Conservation (phyloP, 1,140 invertebrate genomes). For the Bombus cullumanus region DNA sequence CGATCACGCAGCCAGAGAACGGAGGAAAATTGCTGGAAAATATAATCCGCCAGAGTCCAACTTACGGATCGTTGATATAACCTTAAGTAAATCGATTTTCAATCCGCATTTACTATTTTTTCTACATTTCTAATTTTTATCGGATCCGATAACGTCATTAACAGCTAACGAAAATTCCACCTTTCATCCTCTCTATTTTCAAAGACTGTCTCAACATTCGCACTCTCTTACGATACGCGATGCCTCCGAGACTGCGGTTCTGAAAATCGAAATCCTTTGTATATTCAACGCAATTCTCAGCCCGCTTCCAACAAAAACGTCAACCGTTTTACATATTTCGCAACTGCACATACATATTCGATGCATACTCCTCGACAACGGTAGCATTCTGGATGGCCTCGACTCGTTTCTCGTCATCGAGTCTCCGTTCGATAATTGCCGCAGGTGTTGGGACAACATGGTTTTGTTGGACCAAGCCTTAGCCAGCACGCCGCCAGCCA, state of each 20-base stretch:
- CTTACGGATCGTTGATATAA: too few species aligned
- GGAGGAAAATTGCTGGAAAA: neutral
- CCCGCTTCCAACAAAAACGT: neutral
- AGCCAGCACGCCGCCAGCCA: neutral
- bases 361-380: neutral
- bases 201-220: too few species aligned
- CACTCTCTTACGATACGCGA: too few species aligned
- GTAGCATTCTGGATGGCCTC: neutral
- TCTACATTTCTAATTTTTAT: too few species aligned
- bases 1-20: neutral
- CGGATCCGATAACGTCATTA: too few species aligned
- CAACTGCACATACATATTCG: neutral
- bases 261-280: neutral
- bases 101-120: too few species aligned
- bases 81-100: too few species aligned
- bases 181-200: too few species aligned
- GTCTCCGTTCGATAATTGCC: conserved; percentile 4
- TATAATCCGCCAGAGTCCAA: neutral
- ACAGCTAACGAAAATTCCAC: too few species aligned
- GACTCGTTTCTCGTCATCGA: neutral
- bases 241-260: neutral
- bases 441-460: neutral
- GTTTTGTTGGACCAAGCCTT: neutral
- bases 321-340: neutral
- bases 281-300: neutral